Conservation (phyloP, 2,888 invertebrate species). For the Polymixis lichenea region DNA sequence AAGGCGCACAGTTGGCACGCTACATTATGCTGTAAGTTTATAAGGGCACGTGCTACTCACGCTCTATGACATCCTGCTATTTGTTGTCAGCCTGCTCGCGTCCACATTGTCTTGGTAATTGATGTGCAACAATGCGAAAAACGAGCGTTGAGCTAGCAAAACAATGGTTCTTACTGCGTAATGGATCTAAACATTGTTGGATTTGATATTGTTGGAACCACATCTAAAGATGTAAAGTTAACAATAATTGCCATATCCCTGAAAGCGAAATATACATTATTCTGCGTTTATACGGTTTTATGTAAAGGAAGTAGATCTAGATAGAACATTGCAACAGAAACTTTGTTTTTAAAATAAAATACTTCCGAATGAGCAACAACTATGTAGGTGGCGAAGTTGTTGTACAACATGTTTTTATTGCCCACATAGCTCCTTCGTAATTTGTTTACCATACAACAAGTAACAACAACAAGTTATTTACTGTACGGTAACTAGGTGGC, state of each 20-base stretch:
- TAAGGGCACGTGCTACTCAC: conserved; percentile 76
- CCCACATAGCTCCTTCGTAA: conserved; percentile 19
- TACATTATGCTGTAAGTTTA: conserved; percentile 73
- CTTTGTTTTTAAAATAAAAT: neutral
- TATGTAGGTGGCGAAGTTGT: conserved; percentile 16
- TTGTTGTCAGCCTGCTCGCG: conserved; percentile 46
- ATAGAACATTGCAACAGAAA: conserved; percentile 1
- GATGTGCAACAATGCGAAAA: conserved; percentile 11
- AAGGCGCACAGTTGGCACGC: conserved; percentile 82
- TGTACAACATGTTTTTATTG: conserved; percentile 17
- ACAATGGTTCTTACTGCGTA: neutral
- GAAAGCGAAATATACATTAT: neutral
- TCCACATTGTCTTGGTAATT: conserved; percentile 34
- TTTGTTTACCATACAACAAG: conserved; percentile 48
- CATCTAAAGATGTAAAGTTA: neutral
- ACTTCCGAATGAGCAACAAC: conserved; percentile 2
- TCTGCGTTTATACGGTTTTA: neutral
- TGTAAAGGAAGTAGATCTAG: neutral
- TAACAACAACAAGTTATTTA: conserved; percentile 47
- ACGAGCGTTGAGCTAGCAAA: conserved; percentile 2
- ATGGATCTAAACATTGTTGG: neutral
- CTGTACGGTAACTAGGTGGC: conserved; percentile 19
- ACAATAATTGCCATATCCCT: neutral
- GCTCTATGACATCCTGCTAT: conserved; percentile 66
- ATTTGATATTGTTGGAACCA: neutral